Percentiles rank a stretch among this genome's conserved stretches.
phyloP scores from a whole-genome alignment of 1,140 invertebrate genomes.

The Grapholita molesta region DNA sequence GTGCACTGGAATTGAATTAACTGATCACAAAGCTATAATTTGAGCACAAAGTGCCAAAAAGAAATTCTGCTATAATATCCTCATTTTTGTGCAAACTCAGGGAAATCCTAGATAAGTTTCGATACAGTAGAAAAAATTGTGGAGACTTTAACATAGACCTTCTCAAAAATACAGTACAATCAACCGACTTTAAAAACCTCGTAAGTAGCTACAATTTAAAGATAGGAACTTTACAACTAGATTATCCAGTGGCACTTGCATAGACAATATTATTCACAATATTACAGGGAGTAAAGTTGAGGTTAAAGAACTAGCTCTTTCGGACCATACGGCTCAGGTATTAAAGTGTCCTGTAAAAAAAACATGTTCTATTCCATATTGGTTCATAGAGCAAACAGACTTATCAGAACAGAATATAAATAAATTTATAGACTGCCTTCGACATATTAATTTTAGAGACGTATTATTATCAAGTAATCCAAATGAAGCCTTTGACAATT shows the following conservation, averaged over 20 bases:
- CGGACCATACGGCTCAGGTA: slow-evolving; percentile 5
- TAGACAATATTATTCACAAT: slow-evolving; percentile 7
- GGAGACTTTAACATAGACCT: slow-evolving; percentile 8
- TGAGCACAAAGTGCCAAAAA: background rate
- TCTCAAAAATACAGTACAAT: background rate
- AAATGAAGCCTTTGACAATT: too few relatives aligned
- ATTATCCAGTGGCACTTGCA: background rate
- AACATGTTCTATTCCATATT: background rate
- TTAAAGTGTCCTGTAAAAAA: background rate
- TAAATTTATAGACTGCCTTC: background rate
- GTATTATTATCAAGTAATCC: too few relatives aligned
- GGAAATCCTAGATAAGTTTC: too few relatives aligned
- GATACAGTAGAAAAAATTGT: background rate
- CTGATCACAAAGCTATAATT: slow-evolving; percentile 1
- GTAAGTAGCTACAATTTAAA: background rate
- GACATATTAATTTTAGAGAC: background rate
- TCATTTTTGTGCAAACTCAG: too few relatives aligned
- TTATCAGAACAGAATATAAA: background rate
- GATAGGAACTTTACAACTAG: background rate
- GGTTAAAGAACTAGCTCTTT: background rate
- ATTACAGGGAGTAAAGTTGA: background rate
- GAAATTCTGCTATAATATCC: background rate
- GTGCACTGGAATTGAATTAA: slow-evolving; percentile 6
- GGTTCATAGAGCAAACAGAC: background rate
- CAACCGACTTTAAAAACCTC: background rate